These are phyloP conservation scores for Cranoglanis bouderius DNA, from an alignment of 2,113 vertebrate genomes.

Conservation along the genomic window DNA sequence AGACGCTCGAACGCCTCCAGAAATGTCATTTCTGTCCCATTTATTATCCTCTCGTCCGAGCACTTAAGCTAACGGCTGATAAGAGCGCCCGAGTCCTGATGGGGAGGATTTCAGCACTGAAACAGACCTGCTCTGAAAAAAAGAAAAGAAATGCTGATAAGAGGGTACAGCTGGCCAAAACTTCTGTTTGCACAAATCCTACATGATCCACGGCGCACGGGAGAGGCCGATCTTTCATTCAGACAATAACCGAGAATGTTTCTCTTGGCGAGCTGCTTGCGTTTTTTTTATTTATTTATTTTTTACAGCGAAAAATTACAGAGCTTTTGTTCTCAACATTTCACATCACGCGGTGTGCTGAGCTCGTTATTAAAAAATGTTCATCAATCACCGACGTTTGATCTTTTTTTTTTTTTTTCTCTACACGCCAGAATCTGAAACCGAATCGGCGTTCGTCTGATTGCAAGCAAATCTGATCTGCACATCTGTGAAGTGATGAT, in stretches of 20 bases:
- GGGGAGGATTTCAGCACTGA: constrained; percentile 23
- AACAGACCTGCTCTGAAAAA: neutral
- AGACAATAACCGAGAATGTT: constrained; percentile 20
- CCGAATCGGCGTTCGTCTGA: neutral
- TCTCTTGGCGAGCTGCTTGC: constrained; percentile 19
- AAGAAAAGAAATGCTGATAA: constrained; percentile 28
- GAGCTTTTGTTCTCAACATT: constrained; percentile 11
- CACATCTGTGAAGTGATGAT: neutral
- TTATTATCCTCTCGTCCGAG: constrained; percentile 20
- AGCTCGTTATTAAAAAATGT: neutral
- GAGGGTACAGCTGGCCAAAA: constrained; percentile 16
- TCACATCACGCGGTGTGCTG: neutral
- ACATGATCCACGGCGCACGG: neutral
- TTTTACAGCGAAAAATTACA: neutral
- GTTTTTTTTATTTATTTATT: neutral
- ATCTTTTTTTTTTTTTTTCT: constrained; percentile 26
- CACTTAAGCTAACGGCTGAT: constrained; percentile 16
- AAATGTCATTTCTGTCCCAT: constrained; percentile 30
- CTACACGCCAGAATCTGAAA: neutral
- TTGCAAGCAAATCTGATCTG: neutral
- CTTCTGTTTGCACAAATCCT: constrained; percentile 34
- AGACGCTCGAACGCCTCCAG: constrained; percentile 4
- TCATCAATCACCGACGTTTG: constrained; percentile 15
- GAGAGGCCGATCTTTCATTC: constrained; percentile 1
- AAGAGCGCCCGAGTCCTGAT: neutral